phyloP scores from a whole-genome alignment of 2,888 invertebrate species.

The Limnephilus marmoratus region DNA sequence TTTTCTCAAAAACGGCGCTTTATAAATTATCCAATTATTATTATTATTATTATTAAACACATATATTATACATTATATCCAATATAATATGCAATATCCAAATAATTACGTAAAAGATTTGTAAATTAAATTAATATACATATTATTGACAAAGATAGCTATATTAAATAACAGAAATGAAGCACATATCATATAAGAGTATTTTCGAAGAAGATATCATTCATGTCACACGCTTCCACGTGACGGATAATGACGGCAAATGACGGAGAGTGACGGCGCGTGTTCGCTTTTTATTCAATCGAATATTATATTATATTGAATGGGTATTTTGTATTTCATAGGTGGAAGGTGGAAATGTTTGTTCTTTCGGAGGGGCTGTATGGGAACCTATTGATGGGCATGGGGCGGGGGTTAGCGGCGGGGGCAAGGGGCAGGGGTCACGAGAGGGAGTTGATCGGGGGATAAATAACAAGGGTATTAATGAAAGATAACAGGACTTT shows the following conservation, averaged over 20 bases:
- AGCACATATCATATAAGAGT: background rate
- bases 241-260: conserved; percentile 8
- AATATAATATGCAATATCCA: too few species aligned
- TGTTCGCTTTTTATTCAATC: conserved; percentile 48
- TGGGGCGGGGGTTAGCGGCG: background rate
- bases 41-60: too few species aligned
- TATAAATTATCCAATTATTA: too few species aligned
- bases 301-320: conserved; percentile 40
- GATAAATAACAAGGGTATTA: background rate
- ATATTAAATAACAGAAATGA: background rate
- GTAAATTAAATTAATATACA: too few species aligned
- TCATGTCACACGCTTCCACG: conserved; percentile 34
- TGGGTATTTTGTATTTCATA: conserved; percentile 14
- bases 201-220: conserved; percentile 34
- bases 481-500: background rate
- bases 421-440: background rate
- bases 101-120: too few species aligned
- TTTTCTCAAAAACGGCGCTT: too few species aligned
- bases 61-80: too few species aligned
- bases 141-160: background rate
- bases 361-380: conserved; percentile 23
- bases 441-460: background rate
- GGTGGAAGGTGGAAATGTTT: conserved; percentile 28
- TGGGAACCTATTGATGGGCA: background rate
- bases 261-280: conserved; percentile 45